Percentiles rank a stretch among this genome's conserved stretches.
Evolutionary conservation across 2,113 vertebrate species (phyloP).

Genomic region (Notarius lentiginosus): DNA sequence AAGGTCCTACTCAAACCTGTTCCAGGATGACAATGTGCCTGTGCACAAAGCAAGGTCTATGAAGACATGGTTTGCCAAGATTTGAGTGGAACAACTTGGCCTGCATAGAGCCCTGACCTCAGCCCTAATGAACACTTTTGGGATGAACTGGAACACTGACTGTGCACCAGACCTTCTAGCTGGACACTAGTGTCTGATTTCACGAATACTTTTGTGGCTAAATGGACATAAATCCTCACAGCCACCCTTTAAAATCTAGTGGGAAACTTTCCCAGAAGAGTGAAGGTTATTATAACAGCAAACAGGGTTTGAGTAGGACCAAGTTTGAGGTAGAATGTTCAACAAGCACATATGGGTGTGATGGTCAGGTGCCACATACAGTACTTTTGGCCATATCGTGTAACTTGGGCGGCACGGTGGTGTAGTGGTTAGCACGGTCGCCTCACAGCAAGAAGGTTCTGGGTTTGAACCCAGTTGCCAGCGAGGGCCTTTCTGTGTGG

Average conservation of each 20-base stretch:
- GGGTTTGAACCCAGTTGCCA: too few relatives aligned
- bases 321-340: not conserved
- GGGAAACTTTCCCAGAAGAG: not conserved
- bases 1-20: not conserved
- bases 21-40: not conserved
- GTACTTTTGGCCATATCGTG: too few relatives aligned
- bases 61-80: too few relatives aligned
- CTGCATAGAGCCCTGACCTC: not conserved
- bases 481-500: too few relatives aligned
- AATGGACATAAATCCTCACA: not conserved
- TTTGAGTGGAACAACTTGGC: not conserved
- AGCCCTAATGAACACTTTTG: not conserved
- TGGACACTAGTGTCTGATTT: not conserved
- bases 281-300: not conserved
- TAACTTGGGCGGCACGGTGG: too few relatives aligned
- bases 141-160: not conserved
- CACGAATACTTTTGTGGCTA: not conserved
- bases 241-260: not conserved
- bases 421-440: too few relatives aligned
- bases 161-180: not conserved
- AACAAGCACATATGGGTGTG: not conserved
- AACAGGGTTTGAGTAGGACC: not conserved
- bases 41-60: too few relatives aligned
- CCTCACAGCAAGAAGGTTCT: too few relatives aligned
- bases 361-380: not conserved